Evolutionary conservation across 2,888 invertebrate genomes (phyloP), one percentile per base, ranked within the genome.

Genomic region (Latrodectus elegans): DNA sequence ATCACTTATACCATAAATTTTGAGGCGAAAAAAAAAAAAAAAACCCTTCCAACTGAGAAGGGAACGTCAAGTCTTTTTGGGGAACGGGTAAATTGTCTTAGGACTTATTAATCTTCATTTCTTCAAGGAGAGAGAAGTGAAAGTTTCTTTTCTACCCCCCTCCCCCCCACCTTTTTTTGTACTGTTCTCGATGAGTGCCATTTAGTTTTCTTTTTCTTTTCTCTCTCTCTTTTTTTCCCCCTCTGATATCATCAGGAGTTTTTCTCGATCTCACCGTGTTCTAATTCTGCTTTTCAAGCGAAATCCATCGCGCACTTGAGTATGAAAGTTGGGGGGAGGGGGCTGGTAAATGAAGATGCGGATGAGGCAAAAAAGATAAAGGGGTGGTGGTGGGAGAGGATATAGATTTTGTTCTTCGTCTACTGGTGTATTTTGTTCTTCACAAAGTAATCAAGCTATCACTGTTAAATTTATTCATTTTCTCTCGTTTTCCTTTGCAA

Each of bases 21-120:
- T 17, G 17, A 11, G 11, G n/a, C 38, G 1, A 22, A 22, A 22
- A 22, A 22, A 22, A 22, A 52, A 22, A 22, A 22, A 22, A 22
- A 22, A 22, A 22, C 22, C 22, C 22, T 22, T 22, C 22, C 22
- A 22, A 22, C 22, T 22, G 22, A 22, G 22, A 22, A 22, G 22
- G 22, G 22, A 22, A 22, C 22, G 22, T 22, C 22, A 22, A 22
- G 22, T 22, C 22, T 22, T 22, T 22, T 22, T 55, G 55, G 55
- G 11, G 11, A 26, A 38, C 38, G 26, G 15, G 60, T n/a, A 76
- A 84, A 77, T 77, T 77, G 72, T 73, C 77, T 84, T 78, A 51
- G 77, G 65, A 72, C 77, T 78, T 77, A 84, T 84, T 84, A 77
- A 84, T 84, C 77, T 78, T 84, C 77, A 84, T 84, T 84, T 78